Evolutionary conservation across 2,888 invertebrate genomes (phyloP), one percentile per base, ranked within the genome.

Genomic region (Helicoverpa assulta): DNA sequence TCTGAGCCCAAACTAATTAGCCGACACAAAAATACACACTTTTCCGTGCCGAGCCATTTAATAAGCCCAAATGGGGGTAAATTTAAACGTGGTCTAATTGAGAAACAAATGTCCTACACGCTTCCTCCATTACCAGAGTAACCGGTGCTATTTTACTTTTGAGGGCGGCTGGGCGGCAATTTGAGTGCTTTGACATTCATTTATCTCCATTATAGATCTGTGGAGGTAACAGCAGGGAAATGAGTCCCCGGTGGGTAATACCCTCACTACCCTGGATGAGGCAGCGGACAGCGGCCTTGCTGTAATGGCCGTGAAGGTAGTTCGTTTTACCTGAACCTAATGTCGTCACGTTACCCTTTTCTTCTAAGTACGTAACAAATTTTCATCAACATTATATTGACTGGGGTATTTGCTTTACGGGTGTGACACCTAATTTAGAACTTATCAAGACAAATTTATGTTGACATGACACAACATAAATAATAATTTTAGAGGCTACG

Each of bases 121-220:
- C 84, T 93, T 91, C 92, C 89, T 94, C 95, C 95, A 95, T 95
- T 95, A 95, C 82, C 79, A 84, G 87, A 86, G 88, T 89, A 91
- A 89, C 90, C 88, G 90, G 88, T 87, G 89, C 91, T 90, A 92
- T 93, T 93, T 93, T 91, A 92, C 91, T 92, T 93, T 91, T 88
- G 86, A 87, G 82, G 68, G 82, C 64, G 73, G 82, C 85, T 85
- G 81, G 77, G 69, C 69, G 84, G 89, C 90, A 89, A 90, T 93
- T 93, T 91, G 90, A 92, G 91, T 90, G 88, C 91, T 94, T 93
- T 94, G 94, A 93, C 94, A 92, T 92, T 91, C 92, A 95, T 95
- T 94, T 94, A 94, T 95, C 94, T 94, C 93, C 90, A 94, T 95
- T 94, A 92, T 84, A 91, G 91, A 93, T 92, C 91, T 92, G 89